Base-by-base conservation (phyloP, 2,113 vertebrate genomes). In the Reinhardtius hippoglossoides region DNA sequence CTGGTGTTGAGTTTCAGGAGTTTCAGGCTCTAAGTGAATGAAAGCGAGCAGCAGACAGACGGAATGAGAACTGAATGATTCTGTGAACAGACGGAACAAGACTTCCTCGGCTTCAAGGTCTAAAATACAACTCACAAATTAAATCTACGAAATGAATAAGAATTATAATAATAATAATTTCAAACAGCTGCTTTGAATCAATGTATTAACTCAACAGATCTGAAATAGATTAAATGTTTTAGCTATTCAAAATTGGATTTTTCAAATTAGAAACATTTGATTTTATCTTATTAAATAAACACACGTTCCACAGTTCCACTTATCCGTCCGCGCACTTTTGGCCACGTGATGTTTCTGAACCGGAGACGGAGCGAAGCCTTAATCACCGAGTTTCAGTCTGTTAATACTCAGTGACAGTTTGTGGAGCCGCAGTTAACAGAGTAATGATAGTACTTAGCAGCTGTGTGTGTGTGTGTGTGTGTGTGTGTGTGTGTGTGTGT, bases 11-110 rank as follows among this genome's bases (percentile, higher is more conserved):
- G 78, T 83, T 76, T 78, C 80, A 78, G 35, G 75, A 68, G 48
- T 50, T 20, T 78, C 76, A 75, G 71, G 57, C 21, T 79, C 78
- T 83, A 58, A 62, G 72, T 74, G 71, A 74, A 81, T 69, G 80
- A 81, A 80, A 69, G 20, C 20, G 71, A 27, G 71, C 66, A n/a
- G 78, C 76, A 81, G 89, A 88, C 82, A 85, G 89, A 90, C 86
- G 74, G 78, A 90, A 90, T 89, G 88, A 89, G 83, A 68, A 64
- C 74, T 70, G 71, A 85, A 87, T 54, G 86, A 67, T 59, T 76
- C 9, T 5, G 82, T 21, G 80, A 86, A 84, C 86, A 78, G 83
- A 86, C 66, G 44, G 64, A 78, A 54, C 44, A 0, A 56, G 31
- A 59, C 26, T 67, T 40, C 69, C 46, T 56, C 1, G 0, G 3